phyloP scores from a whole-genome alignment of 2,797 vertebrate species.

The Acanthurus tractus region DNA sequence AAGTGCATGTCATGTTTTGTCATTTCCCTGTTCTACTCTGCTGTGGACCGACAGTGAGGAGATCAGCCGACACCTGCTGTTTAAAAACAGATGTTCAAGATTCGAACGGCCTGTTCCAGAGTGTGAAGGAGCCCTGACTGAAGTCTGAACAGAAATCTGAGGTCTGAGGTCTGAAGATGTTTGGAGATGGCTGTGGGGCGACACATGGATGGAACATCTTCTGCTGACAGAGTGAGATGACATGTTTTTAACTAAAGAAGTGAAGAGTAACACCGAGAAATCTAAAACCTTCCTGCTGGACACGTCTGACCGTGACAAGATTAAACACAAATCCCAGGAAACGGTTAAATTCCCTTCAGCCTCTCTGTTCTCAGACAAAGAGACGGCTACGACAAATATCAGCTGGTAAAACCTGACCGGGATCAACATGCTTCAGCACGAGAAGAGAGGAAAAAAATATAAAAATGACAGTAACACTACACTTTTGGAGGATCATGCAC shows the following conservation, averaged over 20 bases:
- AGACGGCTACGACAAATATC: constrained; percentile 10
- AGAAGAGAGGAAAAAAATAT: neutral
- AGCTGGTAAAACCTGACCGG: constrained; percentile 18
- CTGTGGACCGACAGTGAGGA: constrained; percentile 25
- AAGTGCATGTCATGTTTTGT: constrained; percentile 51
- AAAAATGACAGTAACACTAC: constrained; percentile 14
- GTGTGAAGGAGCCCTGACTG: constrained; percentile 15
- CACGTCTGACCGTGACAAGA: neutral
- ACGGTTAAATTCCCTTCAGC: neutral
- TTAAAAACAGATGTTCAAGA: neutral
- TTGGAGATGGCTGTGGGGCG: constrained; percentile 31
- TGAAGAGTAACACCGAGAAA: constrained; percentile 31
- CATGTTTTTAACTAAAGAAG: constrained; percentile 56
- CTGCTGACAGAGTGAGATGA: constrained; percentile 58
- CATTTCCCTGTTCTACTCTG: constrained; percentile 52
- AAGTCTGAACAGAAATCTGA: constrained; percentile 18
- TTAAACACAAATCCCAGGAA: constrained; percentile 1
- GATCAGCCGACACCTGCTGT: constrained; percentile 17
- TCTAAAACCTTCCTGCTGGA: neutral
- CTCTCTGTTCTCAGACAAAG: constrained; percentile 10
- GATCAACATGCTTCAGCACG: constrained; percentile 29
- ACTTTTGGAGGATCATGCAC: constrained; percentile 34
- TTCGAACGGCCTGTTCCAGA: constrained; percentile 7
- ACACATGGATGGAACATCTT: constrained; percentile 53
- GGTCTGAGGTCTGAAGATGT: constrained; percentile 53